phyloP scores from a whole-genome alignment of 2,888 invertebrate genomes.

The Eurytoma adleriae region DNA sequence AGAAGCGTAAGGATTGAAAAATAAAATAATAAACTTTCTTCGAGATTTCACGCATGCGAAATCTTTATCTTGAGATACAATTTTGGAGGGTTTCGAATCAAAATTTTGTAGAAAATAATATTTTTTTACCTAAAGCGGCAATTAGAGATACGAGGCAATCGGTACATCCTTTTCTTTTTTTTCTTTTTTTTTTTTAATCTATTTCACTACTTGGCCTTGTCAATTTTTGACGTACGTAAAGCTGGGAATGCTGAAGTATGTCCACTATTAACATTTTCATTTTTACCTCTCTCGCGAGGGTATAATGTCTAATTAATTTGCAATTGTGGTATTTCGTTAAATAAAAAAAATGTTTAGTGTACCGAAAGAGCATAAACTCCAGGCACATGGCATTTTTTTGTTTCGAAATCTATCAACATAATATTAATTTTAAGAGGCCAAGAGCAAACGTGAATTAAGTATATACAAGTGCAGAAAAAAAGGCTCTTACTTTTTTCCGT shows the following conservation, averaged over 20 bases:
- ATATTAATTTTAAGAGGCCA: slow-evolving; percentile 21
- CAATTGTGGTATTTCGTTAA: not conserved
- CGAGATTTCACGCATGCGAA: slow-evolving; percentile 11
- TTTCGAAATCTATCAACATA: slow-evolving; percentile 22
- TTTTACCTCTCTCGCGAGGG: slow-evolving; percentile 3
- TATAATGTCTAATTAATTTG: slow-evolving; percentile 22
- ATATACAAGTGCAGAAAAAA: slow-evolving; percentile 9
- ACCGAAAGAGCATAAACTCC: slow-evolving; percentile 32
- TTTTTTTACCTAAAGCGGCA: slow-evolving; percentile 49
- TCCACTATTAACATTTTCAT: slow-evolving; percentile 5
- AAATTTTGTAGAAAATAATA: slow-evolving; percentile 44
- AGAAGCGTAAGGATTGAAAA: not conserved
- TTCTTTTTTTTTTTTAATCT: not conserved
- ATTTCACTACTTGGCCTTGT: not conserved
- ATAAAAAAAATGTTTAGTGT: slow-evolving; percentile 23
- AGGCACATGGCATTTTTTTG: not conserved
- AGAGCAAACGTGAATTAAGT: slow-evolving; percentile 4
- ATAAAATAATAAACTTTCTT: not conserved
- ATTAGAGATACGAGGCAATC: slow-evolving; percentile 7
- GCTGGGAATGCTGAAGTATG: slow-evolving; percentile 39
- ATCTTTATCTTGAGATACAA: slow-evolving; percentile 31
- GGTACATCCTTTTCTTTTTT: slow-evolving; percentile 17
- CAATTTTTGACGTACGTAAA: slow-evolving; percentile 34
- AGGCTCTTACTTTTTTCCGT: slow-evolving; percentile 19
- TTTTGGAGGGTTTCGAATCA: slow-evolving; percentile 37